Percentiles rank a stretch among this genome's conserved stretches.
These are phyloP conservation scores for Netelia melanura DNA, from an alignment of 2,888 invertebrate species.

Conservation along the genomic window DNA sequence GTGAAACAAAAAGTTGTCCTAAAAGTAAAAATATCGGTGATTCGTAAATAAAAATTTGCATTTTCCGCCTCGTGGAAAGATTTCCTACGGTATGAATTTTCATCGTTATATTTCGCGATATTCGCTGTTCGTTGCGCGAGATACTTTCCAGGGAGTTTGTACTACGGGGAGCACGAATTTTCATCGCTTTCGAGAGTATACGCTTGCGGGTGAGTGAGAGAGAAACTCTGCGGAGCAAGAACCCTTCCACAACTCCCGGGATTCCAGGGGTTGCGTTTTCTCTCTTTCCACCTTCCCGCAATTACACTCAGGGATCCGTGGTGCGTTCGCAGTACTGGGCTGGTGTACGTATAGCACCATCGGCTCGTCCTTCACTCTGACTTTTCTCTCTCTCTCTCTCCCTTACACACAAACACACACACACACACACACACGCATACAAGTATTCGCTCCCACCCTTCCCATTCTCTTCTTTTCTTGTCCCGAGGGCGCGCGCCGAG, in stretches of 20 bases:
- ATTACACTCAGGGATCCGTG: slow-evolving; percentile 72
- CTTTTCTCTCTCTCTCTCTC: slow-evolving; percentile 45
- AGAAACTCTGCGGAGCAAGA: slow-evolving; percentile 32
- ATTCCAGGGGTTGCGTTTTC: slow-evolving; percentile 72
- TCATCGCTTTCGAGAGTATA: slow-evolving; percentile 33
- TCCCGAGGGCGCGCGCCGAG: slow-evolving; percentile 51
- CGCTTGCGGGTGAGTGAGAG: slow-evolving; percentile 20
- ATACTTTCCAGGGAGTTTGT: background rate
- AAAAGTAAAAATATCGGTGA: background rate
- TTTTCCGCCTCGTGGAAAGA: background rate
- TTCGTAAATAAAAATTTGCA: background rate
- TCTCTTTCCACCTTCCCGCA: slow-evolving; percentile 74
- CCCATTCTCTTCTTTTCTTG: slow-evolving; percentile 31
- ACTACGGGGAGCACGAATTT: slow-evolving; percentile 39
- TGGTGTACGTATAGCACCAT: slow-evolving; percentile 26
- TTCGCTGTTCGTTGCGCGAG: slow-evolving; percentile 14
- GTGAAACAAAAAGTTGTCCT: no score
- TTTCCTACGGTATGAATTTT: slow-evolving; percentile 31
- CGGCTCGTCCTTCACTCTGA: slow-evolving; percentile 57
- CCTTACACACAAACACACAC: no score
- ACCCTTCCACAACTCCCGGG: slow-evolving; percentile 66
- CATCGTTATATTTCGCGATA: slow-evolving; percentile 33
- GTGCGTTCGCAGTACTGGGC: slow-evolving; percentile 13
- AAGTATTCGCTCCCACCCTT: background rate
- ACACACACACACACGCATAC: no score